Conservation (phyloP, 2,113 vertebrate species). For the Grantiella picta region DNA sequence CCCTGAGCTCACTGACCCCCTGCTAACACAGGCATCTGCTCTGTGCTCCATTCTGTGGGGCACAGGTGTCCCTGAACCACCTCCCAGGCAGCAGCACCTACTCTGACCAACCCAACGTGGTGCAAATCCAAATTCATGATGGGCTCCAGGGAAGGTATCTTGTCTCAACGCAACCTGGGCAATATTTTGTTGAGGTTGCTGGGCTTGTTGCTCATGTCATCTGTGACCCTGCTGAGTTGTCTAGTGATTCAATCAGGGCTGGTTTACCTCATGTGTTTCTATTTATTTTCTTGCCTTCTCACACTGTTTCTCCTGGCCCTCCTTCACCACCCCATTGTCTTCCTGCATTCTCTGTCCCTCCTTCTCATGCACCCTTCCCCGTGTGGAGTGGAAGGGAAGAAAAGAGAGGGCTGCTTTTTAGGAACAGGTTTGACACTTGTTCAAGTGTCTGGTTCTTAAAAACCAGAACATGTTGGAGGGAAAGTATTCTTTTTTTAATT, state of each 20-base stretch:
- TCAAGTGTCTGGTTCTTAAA: neutral
- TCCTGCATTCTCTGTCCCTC: neutral
- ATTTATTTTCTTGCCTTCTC: neutral
- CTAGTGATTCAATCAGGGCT: neutral
- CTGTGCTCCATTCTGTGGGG: fast-evolving
- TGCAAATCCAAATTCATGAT: neutral
- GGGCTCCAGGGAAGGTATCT: neutral
- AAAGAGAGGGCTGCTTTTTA: neutral
- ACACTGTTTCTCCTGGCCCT: neutral
- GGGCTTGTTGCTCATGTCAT: neutral
- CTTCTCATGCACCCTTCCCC: neutral
- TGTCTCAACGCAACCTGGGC: neutral
- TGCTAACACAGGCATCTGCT: neutral
- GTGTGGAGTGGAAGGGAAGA: neutral
- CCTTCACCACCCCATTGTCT: fast-evolving
- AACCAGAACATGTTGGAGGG: neutral
- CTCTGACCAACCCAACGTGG: neutral
- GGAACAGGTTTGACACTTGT: neutral
- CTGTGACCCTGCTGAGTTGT: neutral
- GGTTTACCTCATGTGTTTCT: neutral
- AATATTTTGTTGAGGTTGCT: neutral
- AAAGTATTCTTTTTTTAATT: neutral
- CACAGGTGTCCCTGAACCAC: neutral
- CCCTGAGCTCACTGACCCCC: neutral
- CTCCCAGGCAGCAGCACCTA: neutral